Conservation (phyloP, 2,113 vertebrate genomes). For the Serinus canaria region DNA sequence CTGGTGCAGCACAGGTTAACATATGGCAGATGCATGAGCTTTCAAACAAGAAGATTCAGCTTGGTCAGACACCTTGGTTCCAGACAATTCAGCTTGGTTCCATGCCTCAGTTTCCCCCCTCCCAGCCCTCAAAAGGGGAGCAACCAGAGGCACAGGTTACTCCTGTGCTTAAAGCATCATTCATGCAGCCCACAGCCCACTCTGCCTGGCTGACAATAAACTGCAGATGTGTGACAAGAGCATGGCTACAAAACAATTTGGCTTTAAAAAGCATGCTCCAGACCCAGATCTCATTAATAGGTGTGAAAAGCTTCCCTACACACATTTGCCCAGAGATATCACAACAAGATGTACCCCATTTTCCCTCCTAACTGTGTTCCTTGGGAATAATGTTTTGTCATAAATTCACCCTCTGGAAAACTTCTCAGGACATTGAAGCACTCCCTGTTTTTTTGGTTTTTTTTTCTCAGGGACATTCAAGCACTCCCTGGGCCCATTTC, state of each 20-base stretch:
- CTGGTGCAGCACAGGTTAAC: neutral
- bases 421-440: neutral
- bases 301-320: neutral
- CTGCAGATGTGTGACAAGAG: neutral
- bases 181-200: fast-evolving
- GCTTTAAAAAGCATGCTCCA: neutral
- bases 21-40: neutral
- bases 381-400: too few relatives aligned
- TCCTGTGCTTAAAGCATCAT: neutral
- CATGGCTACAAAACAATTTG: neutral
- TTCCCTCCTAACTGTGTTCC: neutral
- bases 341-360: neutral
- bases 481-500: neutral
- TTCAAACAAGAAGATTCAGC: neutral
- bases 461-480: neutral
- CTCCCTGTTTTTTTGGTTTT: neutral
- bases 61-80: too few relatives aligned
- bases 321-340: neutral
- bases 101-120: neutral
- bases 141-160: neutral
- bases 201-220: neutral
- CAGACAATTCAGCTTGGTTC: neutral
- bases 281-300: neutral
- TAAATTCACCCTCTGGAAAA: neutral
- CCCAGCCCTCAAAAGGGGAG: neutral